These are phyloP conservation scores for Epizoanthus illoricatus DNA, from an alignment of 92 coral and sea anemone species.

Conservation along the genomic window DNA sequence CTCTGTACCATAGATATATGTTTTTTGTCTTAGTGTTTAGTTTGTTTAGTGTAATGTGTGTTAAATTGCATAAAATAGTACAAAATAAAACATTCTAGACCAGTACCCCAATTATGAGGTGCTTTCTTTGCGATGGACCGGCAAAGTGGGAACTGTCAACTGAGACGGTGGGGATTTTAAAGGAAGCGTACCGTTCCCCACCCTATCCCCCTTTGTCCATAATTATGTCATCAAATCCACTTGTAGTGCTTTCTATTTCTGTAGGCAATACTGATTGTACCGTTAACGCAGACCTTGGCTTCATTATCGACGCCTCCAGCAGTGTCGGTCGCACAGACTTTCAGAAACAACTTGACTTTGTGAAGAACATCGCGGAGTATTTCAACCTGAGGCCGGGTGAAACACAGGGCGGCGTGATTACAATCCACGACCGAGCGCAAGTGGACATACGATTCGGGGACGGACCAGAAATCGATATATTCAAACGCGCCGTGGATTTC, in stretches of 20 bases:
- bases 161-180: too few species aligned
- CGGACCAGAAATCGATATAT: slow-evolving; percentile 20
- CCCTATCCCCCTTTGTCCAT: too few species aligned
- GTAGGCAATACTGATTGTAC: neutral
- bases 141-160: too few species aligned
- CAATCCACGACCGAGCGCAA: slow-evolving; percentile 23
- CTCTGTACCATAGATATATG: too few species aligned
- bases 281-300: slow-evolving; percentile 8
- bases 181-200: too few species aligned
- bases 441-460: slow-evolving; percentile 34
- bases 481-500: slow-evolving; percentile 28
- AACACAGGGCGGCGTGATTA: slow-evolving; percentile 12
- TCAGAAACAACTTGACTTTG: slow-evolving; percentile 27
- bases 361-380: slow-evolving; percentile 29
- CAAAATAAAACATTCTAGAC: too few species aligned
- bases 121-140: too few species aligned
- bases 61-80: too few species aligned
- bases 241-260: neutral
- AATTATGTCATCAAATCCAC: too few species aligned
- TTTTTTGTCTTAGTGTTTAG: too few species aligned
- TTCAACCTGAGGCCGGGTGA: slow-evolving; percentile 20
- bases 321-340: slow-evolving; percentile 25
- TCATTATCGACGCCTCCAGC: slow-evolving; percentile 34
- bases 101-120: too few species aligned
- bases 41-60: too few species aligned